Conservation (phyloP, 1,140 invertebrate species). For the Caenorhabditis tropicalis region DNA sequence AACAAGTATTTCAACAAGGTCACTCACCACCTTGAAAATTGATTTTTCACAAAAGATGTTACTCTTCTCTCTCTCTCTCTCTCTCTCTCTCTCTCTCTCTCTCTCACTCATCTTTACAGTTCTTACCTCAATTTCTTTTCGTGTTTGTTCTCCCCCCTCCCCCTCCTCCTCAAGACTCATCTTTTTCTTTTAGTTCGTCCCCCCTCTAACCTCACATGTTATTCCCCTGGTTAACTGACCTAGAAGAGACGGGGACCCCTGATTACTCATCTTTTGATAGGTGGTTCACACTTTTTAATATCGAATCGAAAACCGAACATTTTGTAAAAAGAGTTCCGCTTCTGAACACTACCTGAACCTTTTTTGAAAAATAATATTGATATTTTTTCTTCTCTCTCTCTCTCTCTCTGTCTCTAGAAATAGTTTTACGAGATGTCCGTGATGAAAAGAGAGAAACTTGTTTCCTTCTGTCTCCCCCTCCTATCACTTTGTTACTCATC, state of each 20-base stretch:
- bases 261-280: too few relatives aligned
- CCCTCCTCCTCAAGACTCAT: not conserved
- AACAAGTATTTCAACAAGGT: constrained; percentile 20
- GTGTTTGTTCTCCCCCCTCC: not conserved
- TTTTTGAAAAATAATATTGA: not conserved
- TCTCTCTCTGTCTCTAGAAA: not conserved
- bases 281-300: too few relatives aligned
- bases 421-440: constrained; percentile 19
- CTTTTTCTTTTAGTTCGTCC: not conserved
- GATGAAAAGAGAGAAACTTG: constrained; percentile 34
- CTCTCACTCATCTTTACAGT: not conserved
- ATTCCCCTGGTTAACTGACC: not conserved
- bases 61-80: not conserved
- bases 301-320: too few relatives aligned
- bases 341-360: not conserved
- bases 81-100: not conserved
- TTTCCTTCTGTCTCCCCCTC: not conserved
- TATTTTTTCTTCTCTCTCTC: not conserved
- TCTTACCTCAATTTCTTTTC: not conserved
- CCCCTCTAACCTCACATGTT: not conserved
- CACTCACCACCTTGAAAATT: not conserved
- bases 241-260: too few relatives aligned
- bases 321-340: not conserved
- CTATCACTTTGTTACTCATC: not conserved
- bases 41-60: constrained; percentile 23